Evolutionary conservation across 2,888 invertebrate genomes (phyloP), one percentile per base, ranked within the genome.

Genomic region (Loripinus fragilis): DNA sequence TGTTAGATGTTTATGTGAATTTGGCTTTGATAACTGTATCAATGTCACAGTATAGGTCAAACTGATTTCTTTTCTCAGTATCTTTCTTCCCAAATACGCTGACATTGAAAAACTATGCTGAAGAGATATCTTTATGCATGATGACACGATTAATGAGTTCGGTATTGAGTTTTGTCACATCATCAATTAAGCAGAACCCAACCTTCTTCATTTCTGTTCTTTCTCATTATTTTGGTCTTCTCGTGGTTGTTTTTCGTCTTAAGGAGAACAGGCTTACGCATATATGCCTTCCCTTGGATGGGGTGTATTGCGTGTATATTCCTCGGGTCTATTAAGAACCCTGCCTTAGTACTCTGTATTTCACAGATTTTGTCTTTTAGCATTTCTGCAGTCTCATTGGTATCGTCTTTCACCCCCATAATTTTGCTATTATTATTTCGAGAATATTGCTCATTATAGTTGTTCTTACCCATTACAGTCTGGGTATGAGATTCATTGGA

Each of bases 91-190:
- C 74, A 64, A 48, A 74, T 2, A 74, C 69, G 64, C 48, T 69
- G n/a, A n/a, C n/a, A n/a, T n/a, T n/a, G n/a, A n/a, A n/a, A n/a
- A n/a, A n/a, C n/a, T n/a, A n/a, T n/a, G n/a, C n/a, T n/a, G n/a
- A n/a, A n/a, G n/a, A n/a, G n/a, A n/a, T n/a, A n/a, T n/a, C n/a
- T n/a, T n/a, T n/a, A n/a, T n/a, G n/a, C n/a, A n/a, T n/a, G n/a
- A n/a, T n/a, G n/a, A n/a, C n/a, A n/a, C n/a, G n/a, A n/a, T n/a
- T n/a, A n/a, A n/a, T n/a, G n/a, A n/a, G n/a, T n/a, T n/a, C n/a
- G n/a, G n/a, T n/a, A n/a, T 74, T 70, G 8, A 52, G 52, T 28
- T 64, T 35, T 8, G 74, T 70, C 2, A 74, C 55, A 35, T 74
- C 69, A 48, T 74, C 69, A 35, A 33, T 25, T 20, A 74, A 64